phyloP scores from a whole-genome alignment of 2,113 vertebrate species.

The Triplophysa siluroides region DNA sequence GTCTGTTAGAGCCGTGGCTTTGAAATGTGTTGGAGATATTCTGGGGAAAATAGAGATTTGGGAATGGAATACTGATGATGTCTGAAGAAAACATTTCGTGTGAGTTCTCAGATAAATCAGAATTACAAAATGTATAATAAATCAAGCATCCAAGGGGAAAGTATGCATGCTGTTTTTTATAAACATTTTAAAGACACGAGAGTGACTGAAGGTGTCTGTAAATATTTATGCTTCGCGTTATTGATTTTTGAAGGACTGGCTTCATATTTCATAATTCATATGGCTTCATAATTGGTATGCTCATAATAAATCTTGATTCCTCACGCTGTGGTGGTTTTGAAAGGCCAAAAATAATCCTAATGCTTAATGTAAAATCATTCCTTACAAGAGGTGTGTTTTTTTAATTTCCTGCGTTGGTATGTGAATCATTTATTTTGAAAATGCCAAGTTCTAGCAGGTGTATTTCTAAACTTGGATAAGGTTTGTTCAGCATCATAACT shows the following conservation, averaged over 20 bases:
- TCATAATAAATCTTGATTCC: not conserved
- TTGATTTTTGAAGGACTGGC: conserved; percentile 5
- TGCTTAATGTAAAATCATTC: not conserved
- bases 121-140: not conserved
- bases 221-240: conserved; percentile 1
- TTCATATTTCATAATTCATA: not conserved
- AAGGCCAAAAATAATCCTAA: not conserved
- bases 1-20: not conserved
- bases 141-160: too few relatives aligned
- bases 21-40: not conserved
- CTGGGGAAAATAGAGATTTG: not conserved
- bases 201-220: not conserved
- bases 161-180: not conserved
- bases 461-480: too few relatives aligned
- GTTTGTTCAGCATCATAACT: too few relatives aligned
- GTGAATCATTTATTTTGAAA: too few relatives aligned
- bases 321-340: not conserved
- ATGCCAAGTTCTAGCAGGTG: too few relatives aligned
- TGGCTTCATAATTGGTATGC: not conserved
- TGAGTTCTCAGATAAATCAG: not conserved
- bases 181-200: not conserved
- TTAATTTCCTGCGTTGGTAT: too few relatives aligned
- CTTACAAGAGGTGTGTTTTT: too few relatives aligned
- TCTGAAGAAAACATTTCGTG: not conserved
- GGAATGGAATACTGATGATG: conserved; percentile 18